Percentiles rank a stretch among this genome's conserved stretches.
phyloP scores from a whole-genome alignment of 2,113 vertebrate genomes.

The Peucedramus taeniatus region DNA sequence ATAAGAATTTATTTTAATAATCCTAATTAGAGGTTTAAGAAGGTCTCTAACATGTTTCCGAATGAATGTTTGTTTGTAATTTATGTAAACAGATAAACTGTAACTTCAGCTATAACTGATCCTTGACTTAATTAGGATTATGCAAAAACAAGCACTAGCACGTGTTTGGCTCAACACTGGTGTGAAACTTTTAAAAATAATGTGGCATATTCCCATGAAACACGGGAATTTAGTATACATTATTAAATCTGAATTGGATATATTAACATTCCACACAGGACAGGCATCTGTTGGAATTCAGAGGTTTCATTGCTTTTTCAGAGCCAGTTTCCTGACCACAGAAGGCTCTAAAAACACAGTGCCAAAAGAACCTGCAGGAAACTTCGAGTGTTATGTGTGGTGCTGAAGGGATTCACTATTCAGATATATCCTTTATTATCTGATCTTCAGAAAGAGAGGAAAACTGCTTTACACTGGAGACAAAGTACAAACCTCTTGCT shows the following conservation, averaged over 20 bases:
- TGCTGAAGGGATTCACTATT: background rate
- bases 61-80: background rate
- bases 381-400: background rate
- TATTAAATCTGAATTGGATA: background rate
- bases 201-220: background rate
- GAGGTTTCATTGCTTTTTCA: background rate
- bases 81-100: background rate
- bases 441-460: background rate
- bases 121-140: background rate
- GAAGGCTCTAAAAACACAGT: background rate
- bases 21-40: background rate
- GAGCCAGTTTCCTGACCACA: background rate
- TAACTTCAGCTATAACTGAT: background rate
- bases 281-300: background rate
- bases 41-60: background rate
- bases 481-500: background rate
- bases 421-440: background rate
- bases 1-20: background rate
- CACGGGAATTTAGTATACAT: background rate
- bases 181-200: background rate
- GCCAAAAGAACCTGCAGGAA: background rate
- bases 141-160: background rate
- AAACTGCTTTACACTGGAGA: background rate
- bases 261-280: background rate
- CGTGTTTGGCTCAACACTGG: fast-evolving